Conservation (phyloP, 2,888 invertebrate genomes). For the Blera fallax region DNA sequence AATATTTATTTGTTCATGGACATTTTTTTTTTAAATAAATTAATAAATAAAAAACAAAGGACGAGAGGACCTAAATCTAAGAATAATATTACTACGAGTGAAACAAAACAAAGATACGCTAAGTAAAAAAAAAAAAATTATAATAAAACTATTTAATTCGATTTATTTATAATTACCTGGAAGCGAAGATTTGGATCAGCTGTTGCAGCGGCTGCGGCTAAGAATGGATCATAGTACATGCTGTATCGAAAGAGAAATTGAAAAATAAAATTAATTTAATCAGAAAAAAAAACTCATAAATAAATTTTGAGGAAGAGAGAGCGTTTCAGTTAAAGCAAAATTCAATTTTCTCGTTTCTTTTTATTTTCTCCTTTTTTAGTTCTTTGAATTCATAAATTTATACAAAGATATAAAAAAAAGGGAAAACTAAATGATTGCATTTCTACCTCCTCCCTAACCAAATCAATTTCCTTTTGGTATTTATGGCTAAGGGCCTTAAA, state of each 20-base stretch:
- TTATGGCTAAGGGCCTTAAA: not conserved
- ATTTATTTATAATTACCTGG: constrained; percentile 86
- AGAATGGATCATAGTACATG: constrained; percentile 97
- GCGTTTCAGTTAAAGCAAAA: constrained; percentile 65
- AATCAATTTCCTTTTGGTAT: not conserved
- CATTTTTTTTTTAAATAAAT: constrained; percentile 41
- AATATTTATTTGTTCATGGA: constrained; percentile 76
- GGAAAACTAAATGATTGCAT: constrained; percentile 63
- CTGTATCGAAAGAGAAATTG: constrained; percentile 81
- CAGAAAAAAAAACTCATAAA: not conserved
- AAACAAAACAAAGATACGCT: constrained; percentile 57
- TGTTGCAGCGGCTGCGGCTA: constrained; percentile 92
- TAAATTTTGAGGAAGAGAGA: constrained; percentile 7
- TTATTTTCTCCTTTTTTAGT: not conserved
- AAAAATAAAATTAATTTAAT: constrained; percentile 41
- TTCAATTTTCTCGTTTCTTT: constrained; percentile 53
- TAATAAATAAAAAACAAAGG: constrained; percentile 64
- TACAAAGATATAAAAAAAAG: not conserved
- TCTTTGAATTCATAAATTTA: constrained; percentile 4
- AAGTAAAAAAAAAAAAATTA: constrained; percentile 5
- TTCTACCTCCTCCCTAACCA: constrained; percentile 43
- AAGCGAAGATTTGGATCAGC: constrained; percentile 95
- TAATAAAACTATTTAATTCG: constrained; percentile 30
- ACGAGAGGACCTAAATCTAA: constrained; percentile 36
- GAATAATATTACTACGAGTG: constrained; percentile 32